Evolutionary conservation across 2,888 invertebrate species (phyloP).

Genomic region (Eupithecia exiguata): DNA sequence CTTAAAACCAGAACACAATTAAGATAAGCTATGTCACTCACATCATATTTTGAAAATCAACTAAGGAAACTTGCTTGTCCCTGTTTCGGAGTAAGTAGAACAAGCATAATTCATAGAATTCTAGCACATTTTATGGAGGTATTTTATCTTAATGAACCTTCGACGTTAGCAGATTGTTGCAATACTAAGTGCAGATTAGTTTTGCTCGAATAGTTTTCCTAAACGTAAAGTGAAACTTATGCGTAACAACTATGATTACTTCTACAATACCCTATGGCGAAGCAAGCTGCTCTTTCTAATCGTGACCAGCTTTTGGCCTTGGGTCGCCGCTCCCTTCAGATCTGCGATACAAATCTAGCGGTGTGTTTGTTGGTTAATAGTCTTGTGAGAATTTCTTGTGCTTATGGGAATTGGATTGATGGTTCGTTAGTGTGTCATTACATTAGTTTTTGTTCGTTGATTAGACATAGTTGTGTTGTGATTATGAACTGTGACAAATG

Average conservation of each 20-base stretch:
- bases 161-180: neutral
- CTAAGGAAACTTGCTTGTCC: neutral
- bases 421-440: conserved; percentile 1
- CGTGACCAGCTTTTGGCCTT: conserved; percentile 76
- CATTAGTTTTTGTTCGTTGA: neutral
- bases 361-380: conserved; percentile 55
- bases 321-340: conserved; percentile 73
- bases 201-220: neutral
- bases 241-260: conserved; percentile 3
- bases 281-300: conserved; percentile 67
- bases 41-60: neutral
- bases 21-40: conserved; percentile 9
- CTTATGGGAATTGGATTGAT: conserved; percentile 9
- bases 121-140: neutral
- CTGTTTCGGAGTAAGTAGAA: neutral
- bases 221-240: conserved; percentile 15
- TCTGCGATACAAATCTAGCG: conserved; percentile 67
- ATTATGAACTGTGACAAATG: neutral
- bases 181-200: neutral
- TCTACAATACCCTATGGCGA: conserved; percentile 39
- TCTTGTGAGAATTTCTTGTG: conserved; percentile 48
- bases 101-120: neutral
- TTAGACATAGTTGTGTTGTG: neutral
- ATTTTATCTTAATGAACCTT: neutral
- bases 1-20: conserved; percentile 24